phyloP scores from a whole-genome alignment of 1,140 invertebrate species.

The Pollicipes pollicipes region DNA sequence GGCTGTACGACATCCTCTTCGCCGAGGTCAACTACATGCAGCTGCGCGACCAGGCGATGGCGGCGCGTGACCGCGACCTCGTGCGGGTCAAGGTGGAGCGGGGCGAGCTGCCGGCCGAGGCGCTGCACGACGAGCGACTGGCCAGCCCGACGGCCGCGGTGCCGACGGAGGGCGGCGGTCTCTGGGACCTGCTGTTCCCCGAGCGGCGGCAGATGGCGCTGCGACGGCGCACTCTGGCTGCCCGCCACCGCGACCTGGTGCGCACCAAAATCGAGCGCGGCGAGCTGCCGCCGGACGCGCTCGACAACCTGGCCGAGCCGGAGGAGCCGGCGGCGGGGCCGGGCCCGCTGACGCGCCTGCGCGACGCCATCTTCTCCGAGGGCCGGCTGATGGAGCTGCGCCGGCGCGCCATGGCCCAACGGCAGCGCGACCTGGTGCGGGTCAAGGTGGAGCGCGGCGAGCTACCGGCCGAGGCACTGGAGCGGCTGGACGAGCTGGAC shows the following conservation, averaged over 20 bases:
- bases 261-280: conserved; percentile 1
- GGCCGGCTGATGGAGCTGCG: not conserved
- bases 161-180: not conserved
- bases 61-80: too few species aligned
- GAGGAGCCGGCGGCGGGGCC: not conserved
- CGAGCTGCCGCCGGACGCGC: not conserved
- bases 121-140: not conserved
- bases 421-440: not conserved
- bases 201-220: not conserved
- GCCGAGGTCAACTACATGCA: too few species aligned
- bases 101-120: not conserved
- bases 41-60: too few species aligned
- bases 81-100: not conserved
- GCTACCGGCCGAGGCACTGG: not conserved
- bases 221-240: not conserved
- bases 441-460: conserved; percentile 3
- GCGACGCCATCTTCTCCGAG: not conserved
- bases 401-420: not conserved
- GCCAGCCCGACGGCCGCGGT: not conserved
- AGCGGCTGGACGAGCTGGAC: not conserved
- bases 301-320: not conserved
- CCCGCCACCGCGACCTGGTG: not conserved
- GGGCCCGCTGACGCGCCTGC: not conserved
- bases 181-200: not conserved
- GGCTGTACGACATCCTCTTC: too few species aligned